Conservation (phyloP, 1,140 invertebrate genomes). For the Leptopilina clavipes region DNA sequence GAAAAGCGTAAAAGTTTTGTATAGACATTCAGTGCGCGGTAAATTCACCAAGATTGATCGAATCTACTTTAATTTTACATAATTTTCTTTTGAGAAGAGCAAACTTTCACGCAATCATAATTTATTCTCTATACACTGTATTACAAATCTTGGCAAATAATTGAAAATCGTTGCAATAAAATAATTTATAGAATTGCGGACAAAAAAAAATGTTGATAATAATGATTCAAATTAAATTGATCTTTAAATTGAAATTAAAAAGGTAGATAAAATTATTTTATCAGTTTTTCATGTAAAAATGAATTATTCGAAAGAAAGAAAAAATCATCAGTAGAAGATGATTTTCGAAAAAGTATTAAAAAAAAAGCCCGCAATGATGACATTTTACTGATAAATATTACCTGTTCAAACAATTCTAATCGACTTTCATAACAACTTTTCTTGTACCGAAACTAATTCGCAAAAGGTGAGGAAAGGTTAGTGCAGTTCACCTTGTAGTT, state of each 20-base stretch:
- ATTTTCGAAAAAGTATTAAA: not conserved
- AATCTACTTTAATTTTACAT: slow-evolving; percentile 20
- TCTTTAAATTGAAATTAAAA: not conserved
- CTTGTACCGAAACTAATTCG: slow-evolving; percentile 23
- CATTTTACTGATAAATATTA: slow-evolving; percentile 6
- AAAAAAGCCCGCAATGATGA: not conserved
- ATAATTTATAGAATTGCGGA: slow-evolving; percentile 2
- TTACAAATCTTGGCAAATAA: slow-evolving; percentile 16
- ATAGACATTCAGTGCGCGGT: not conserved
- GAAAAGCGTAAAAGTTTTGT: not conserved
- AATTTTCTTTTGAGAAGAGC: slow-evolving; percentile 5
- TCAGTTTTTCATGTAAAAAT: too few species aligned
- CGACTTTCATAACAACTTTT: slow-evolving; percentile 18
- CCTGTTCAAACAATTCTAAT: slow-evolving; percentile 20
- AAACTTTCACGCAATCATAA: slow-evolving; percentile 19
- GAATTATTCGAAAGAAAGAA: too few species aligned
- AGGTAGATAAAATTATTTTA: too few species aligned
- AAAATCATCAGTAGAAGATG: too few species aligned
- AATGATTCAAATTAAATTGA: not conserved
- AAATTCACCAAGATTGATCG: slow-evolving; percentile 7
- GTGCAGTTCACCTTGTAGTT: not conserved
- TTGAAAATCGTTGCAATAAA: slow-evolving; percentile 10
- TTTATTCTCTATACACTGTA: slow-evolving; percentile 10
- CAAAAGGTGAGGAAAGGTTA: slow-evolving; percentile 28
- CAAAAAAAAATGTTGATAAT: not conserved